Percentiles rank a stretch among this genome's conserved stretches.
Evolutionary conservation across 2,113 vertebrate species (phyloP).

Genomic region (Gymnogyps californianus): DNA sequence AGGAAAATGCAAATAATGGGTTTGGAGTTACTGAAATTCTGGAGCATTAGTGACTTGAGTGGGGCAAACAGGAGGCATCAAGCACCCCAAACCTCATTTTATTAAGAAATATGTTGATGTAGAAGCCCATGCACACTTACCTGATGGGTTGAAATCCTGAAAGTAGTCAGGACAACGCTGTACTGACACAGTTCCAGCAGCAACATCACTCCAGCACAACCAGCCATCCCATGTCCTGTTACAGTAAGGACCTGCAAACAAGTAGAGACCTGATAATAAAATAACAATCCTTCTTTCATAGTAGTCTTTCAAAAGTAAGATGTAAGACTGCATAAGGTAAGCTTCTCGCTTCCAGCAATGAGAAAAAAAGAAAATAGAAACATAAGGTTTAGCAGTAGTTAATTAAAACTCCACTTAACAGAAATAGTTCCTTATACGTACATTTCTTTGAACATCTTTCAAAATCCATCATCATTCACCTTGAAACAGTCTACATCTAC

Average conservation of each 20-base stretch:
- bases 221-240: conserved; percentile 97
- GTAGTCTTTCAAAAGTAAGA: background rate
- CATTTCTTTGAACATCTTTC: background rate
- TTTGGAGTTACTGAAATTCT: background rate
- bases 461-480: background rate
- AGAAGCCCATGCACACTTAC: conserved; percentile 57
- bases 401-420: background rate
- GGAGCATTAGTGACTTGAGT: background rate
- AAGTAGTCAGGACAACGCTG: conserved; percentile 96
- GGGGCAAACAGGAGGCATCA: background rate
- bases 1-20: background rate
- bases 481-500: background rate
- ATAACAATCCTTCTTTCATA: background rate
- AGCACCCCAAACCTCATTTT: background rate
- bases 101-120: background rate
- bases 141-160: conserved; percentile 93
- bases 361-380: background rate
- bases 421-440: background rate
- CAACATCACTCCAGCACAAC: conserved; percentile 92
- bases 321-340: background rate
- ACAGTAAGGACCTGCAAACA: conserved; percentile 78
- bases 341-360: background rate
- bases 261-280: background rate
- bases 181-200: conserved; percentile 77
- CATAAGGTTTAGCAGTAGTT: background rate